Evolutionary conservation across 2,797 vertebrate species (phyloP), one percentile per base, ranked within the genome.

Genomic region (Malacoctenus gilli): DNA sequence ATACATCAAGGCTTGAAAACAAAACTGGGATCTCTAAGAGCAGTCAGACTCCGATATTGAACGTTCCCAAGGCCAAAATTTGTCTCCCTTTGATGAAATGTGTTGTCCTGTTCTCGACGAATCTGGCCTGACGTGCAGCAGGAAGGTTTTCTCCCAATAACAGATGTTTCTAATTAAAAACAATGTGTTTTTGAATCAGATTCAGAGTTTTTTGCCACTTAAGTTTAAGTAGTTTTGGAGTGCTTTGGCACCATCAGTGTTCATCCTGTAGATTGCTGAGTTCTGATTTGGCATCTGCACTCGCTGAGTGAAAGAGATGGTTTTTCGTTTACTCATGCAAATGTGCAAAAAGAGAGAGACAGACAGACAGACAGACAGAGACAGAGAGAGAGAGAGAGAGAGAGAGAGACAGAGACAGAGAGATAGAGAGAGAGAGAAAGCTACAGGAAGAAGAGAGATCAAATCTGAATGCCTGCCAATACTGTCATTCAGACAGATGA

Each of bases 201-300:
- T 42, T 30, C 25, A 34, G 2, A 54, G 53, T 55, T 30, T 20
- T 2, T 19, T 58, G n/a, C 9, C 12, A 5, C 23, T 16, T 36
- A 32, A 28, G n/a, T 51, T 63, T 12, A 32, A n/a, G 50, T 28
- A n/a, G n/a, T n/a, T n/a, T n/a, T n/a, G 31, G 14, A 13, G 36
- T 44, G n/a, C 14, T 8, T 49, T n/a, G n/a, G 42, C n/a, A 15
- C 30, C 54, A 12, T 11, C 47, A 31, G 13, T 52, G 48, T 74
- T 71, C 64, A 34, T 59, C 40, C 19, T 7, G 3, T 49, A 20
- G 20, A 36, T 34, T 0, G 4, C 31, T 40, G 54, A 4, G 10
- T 40, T 70, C 65, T 57, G 54, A 64, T 59, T 61, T 61, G 57
- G 31, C 48, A 39, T 61, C 56, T 69, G 35, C 28, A 36, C 19